phyloP scores from a whole-genome alignment of 2,797 vertebrate genomes.

The Melanotaenia parkinsoni region DNA sequence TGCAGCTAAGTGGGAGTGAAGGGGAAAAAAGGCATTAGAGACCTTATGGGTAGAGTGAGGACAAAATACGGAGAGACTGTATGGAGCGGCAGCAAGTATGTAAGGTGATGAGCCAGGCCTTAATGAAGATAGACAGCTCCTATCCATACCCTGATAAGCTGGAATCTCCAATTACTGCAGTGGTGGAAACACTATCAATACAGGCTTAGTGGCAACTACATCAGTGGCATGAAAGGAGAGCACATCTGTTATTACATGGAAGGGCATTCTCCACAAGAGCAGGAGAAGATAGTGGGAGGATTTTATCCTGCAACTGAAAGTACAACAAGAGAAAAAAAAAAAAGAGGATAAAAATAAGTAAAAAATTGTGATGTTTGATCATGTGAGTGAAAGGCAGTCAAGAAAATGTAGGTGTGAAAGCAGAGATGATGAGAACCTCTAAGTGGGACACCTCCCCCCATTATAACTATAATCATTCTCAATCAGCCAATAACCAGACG shows the following conservation, averaged over 20 bases:
- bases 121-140: slow-evolving; percentile 81
- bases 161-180: slow-evolving; percentile 60
- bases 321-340: slow-evolving; percentile 36
- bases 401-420: slow-evolving; percentile 56
- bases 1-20: slow-evolving; percentile 68
- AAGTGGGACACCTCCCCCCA: slow-evolving; percentile 69
- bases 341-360: slow-evolving; percentile 23
- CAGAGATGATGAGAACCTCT: slow-evolving; percentile 56
- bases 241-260: slow-evolving; percentile 59
- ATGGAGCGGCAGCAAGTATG: slow-evolving; percentile 27
- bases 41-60: slow-evolving; percentile 50
- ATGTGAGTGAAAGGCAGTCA: slow-evolving; percentile 49
- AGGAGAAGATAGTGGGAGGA: slow-evolving; percentile 42
- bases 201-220: slow-evolving; percentile 57
- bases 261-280: slow-evolving; percentile 42
- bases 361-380: slow-evolving; percentile 49
- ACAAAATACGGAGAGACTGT: slow-evolving; percentile 47
- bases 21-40: slow-evolving; percentile 64
- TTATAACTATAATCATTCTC: slow-evolving; percentile 63
- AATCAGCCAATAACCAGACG: slow-evolving; percentile 74
- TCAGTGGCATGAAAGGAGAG: slow-evolving; percentile 55
- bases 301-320: slow-evolving; percentile 53
- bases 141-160: slow-evolving; percentile 63
- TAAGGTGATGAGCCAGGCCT: slow-evolving; percentile 43
- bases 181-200: slow-evolving; percentile 62